Base-by-base conservation (phyloP, 2,113 vertebrate genomes). In the Excalfactoria chinensis region DNA sequence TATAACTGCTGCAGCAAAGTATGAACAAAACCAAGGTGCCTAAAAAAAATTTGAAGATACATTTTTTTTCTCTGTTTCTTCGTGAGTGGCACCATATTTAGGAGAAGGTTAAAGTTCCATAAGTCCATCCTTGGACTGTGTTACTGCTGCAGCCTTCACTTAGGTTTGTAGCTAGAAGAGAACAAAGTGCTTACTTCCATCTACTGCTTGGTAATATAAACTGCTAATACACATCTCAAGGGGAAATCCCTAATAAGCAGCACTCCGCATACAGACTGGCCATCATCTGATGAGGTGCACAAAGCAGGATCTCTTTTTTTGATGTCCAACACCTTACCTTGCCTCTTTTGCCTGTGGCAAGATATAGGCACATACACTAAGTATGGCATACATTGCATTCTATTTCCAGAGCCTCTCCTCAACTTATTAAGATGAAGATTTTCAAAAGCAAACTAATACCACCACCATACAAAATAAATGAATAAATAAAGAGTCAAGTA, bases 341-440 rank as follows among this genome's bases (percentile, higher is more conserved):
- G 16, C 16, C 77, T 66, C 32, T 77, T 37, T 15, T 60, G 63
- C 40, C 53, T 70, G 25, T 44, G 68, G 17, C 37, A 37, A 70
- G 44, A n/a, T 30, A 51, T 1, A 85, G 28, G 21, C 15, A 23
- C 22, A 84, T 4, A 70, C 35, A 51, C 60, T 41, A 14, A 40
- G 37, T 51, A 49, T 2, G 25, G 4, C 3, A 17, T 6, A 58
- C 0, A 0, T 77, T 55, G 80, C 7, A 51, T 37, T 60, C 3
- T 67, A 0, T 40, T 44, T 82, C 26, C 59, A 66, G 30, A 78
- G 6, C 9, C 23, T 66, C 5, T 70, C 18, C 34, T 48, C 14
- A 58, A 3, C 1, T 59, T 21, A 15, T 70, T 19, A 59, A 46
- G 10, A 66, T 4, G 11, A 30, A n/a, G n/a, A 17, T 12, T 49